Conservation (phyloP, 2,113 vertebrate species). For the Irena cyanogastra region DNA sequence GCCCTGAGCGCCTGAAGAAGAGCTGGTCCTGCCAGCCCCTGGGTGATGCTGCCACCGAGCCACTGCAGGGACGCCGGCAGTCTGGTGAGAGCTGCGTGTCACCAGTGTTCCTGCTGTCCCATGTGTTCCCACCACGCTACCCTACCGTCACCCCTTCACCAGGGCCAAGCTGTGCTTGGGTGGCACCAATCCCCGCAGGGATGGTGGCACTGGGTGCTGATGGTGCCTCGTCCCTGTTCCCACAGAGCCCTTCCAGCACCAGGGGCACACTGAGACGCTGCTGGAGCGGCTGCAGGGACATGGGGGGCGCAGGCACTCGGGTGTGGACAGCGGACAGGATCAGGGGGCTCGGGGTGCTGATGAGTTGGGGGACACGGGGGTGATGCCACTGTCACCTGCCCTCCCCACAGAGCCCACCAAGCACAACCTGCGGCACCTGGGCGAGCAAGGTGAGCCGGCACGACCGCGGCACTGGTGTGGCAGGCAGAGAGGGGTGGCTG, state of each 20-base stretch:
- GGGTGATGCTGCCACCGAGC: neutral
- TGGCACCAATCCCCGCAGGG: accelerated
- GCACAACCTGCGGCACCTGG: conserved; percentile 70
- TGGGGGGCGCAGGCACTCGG: conserved; percentile 42
- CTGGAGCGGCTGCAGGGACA: conserved; percentile 19
- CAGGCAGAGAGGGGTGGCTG: accelerated
- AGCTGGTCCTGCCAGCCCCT: conserved; percentile 70
- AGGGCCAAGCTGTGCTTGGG: too few relatives aligned
- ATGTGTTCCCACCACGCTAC: neutral
- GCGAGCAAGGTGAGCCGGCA: neutral
- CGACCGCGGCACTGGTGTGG: accelerated
- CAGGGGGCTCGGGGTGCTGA: neutral
- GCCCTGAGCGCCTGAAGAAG: conserved; percentile 87
- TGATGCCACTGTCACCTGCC: neutral
- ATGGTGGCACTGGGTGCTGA: neutral
- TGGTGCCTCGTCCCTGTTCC: neutral
- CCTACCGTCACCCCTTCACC: accelerated
- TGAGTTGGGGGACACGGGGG: accelerated
- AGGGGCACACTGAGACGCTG: neutral
- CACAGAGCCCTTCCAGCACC: conserved; percentile 59
- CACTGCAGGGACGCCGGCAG: conserved; percentile 77
- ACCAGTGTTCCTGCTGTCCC: neutral
- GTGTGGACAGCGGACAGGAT: neutral
- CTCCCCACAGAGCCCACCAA: conserved; percentile 79
- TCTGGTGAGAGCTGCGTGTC: conserved; percentile 74